Base-by-base conservation (phyloP, 2,113 vertebrate species). In the Chrysemys picta region DNA sequence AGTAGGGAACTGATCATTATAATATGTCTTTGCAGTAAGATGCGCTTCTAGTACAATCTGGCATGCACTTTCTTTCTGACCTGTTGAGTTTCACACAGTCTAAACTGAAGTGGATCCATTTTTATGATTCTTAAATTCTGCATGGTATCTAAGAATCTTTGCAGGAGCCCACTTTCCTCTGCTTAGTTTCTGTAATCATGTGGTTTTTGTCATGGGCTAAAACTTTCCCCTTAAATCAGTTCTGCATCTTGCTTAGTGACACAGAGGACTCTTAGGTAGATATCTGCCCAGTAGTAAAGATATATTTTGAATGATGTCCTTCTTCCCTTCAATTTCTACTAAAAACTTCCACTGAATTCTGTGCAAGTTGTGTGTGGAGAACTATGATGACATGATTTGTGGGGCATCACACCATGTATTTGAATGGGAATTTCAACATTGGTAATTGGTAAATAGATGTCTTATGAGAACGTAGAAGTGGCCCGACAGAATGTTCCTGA, bases 151-250 rank as follows among this genome's bases (percentile, higher is more conserved):
- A 88, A 50, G 87, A 84, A 89, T 2, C 17, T 91, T 56, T 35
- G 82, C 47, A 91, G 82, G 75, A 80, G 27, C 31, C 42, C 19
- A 38, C 54, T 6, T 22, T 90, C 91, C 94, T 92, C 84, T 54
- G 62, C 50, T 6, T 14, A 85, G 65, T 11, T 90, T 94, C 83
- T 95, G 54, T 80, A 84, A 84, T 89, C 88, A 72, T 49, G 88
- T 89, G 83, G 79, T 92, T 91, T 35, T 29, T 56, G 42, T 91
- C 91, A 89, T 96, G 93, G 76, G 47, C 76, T 86, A 88, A 81
- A 88, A 93, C 85, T 93, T 76, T 78, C 57, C 4, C 24, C 52
- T 24, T 92, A 92, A 96, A 89, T 91, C 91, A 94, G 8, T 96
- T 94, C 88, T 84, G 38, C 53, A n/a, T 93, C 79, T 92, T 56